A percentile compares a stretch with the other conserved stretches of the same genome.
These are phyloP conservation scores for Ianthella basta DNA, from an alignment of 37 sponge, comb jelly and placozoan genomes.

Conservation along the genomic window DNA sequence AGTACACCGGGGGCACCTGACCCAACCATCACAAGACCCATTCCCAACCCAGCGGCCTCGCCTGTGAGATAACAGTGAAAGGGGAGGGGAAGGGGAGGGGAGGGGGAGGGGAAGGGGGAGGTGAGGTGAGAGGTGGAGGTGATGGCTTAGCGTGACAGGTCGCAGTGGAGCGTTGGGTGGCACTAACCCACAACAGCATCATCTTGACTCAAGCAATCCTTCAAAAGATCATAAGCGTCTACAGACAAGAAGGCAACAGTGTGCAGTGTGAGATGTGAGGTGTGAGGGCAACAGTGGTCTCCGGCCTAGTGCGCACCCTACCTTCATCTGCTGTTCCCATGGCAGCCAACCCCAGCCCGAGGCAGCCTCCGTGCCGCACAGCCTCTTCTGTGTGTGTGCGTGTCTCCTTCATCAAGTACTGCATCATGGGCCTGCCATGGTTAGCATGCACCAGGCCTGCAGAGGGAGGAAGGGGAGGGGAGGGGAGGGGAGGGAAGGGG, in stretches of 20 bases:
- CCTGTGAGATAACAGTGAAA: constrained; percentile 1
- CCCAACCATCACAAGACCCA: constrained; percentile 99
- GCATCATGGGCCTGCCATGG: constrained; percentile 87
- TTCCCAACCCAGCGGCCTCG: constrained; percentile 95
- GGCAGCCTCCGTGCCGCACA: constrained; percentile 96
- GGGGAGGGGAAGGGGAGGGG: no score
- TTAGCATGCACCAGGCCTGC: constrained; percentile 96
- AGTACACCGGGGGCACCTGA: constrained; percentile 45
- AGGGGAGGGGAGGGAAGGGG: constrained; percentile 6
- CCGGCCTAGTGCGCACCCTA: neutral
- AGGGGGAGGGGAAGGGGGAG: no score
- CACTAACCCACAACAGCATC: constrained; percentile 93
- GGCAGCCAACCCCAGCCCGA: constrained; percentile 96
- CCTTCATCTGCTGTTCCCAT: constrained; percentile 88
- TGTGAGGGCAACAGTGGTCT: neutral
- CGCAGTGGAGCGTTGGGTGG: no score
- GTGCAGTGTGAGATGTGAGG: neutral
- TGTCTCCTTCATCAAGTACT: constrained; percentile 89
- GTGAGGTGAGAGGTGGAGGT: no score
- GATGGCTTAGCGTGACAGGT: no score
- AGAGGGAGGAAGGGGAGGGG: neutral
- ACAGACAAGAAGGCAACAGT: no score
- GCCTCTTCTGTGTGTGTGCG: constrained; percentile 80
- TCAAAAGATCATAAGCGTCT: constrained; percentile 88
- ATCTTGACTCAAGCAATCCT: constrained; percentile 87